These are phyloP conservation scores for Eupithecia vulgata DNA, from an alignment of 2,888 invertebrate species.

Conservation along the genomic window DNA sequence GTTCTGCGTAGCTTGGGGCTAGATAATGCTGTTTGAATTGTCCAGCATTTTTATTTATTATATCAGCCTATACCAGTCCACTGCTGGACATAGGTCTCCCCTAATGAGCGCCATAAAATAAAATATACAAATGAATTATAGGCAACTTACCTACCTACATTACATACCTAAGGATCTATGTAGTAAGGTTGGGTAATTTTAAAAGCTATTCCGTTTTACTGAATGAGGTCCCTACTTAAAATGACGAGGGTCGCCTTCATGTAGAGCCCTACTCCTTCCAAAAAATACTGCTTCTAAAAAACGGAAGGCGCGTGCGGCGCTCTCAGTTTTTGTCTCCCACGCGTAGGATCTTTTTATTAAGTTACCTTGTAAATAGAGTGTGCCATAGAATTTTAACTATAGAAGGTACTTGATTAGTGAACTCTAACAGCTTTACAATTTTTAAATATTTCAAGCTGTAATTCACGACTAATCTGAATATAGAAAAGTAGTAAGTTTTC, in stretches of 20 bases:
- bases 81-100: too few species aligned
- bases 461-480: background rate
- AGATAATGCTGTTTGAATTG: too few species aligned
- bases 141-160: too few species aligned
- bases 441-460: background rate
- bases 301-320: constrained; percentile 49
- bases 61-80: too few species aligned
- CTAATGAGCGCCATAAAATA: background rate
- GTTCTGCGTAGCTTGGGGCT: too few species aligned
- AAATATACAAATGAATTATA: background rate
- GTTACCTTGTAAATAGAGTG: constrained; percentile 63
- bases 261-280: background rate
- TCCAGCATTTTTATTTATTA: too few species aligned
- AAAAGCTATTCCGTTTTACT: background rate
- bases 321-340: constrained; percentile 53
- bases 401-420: background rate
- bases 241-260: background rate
- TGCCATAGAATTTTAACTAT: constrained; percentile 13
- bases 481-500: background rate
- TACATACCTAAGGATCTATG: too few species aligned
- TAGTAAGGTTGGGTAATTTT: background rate
- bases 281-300: background rate
- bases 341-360: constrained; percentile 69
- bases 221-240: background rate
- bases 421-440: background rate